phyloP scores from a whole-genome alignment of 2,113 vertebrate genomes.

The Misgurnus mizolepis region DNA sequence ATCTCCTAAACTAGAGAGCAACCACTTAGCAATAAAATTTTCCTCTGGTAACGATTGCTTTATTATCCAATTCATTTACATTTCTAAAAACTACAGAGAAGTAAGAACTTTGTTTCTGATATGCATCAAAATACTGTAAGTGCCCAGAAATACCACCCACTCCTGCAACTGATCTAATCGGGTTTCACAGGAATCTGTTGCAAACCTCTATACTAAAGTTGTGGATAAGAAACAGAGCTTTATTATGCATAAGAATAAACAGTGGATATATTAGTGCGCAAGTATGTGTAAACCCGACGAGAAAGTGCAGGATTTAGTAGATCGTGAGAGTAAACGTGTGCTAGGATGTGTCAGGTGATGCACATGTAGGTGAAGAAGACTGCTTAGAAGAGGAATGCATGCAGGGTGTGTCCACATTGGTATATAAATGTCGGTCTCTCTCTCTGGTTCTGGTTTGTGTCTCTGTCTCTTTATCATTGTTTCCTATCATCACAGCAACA shows the following conservation, averaged over 20 bases:
- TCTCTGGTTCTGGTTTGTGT: conserved; percentile 47
- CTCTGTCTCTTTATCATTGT: conserved; percentile 41
- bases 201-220: conserved; percentile 14
- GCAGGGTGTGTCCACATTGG: neutral
- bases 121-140: no score
- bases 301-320: neutral
- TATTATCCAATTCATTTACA: no score
- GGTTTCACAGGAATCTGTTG: no score
- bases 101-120: no score
- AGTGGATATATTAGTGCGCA: conserved; percentile 8
- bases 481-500: conserved; percentile 50
- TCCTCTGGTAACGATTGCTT: no score
- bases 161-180: no score
- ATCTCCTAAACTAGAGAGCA: no score
- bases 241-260: neutral
- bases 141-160: no score
- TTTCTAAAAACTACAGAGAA: no score
- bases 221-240: conserved; percentile 37
- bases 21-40: no score
- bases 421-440: neutral
- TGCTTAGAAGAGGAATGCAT: conserved; percentile 5
- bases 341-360: conserved; percentile 14
- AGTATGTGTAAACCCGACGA: conserved; percentile 9
- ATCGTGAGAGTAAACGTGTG: neutral
- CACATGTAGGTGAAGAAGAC: neutral